A percentile compares a stretch with the other conserved stretches of the same genome.
phyloP scores from a whole-genome alignment of 2,113 vertebrate species.

The Mormoops blainvillei region DNA sequence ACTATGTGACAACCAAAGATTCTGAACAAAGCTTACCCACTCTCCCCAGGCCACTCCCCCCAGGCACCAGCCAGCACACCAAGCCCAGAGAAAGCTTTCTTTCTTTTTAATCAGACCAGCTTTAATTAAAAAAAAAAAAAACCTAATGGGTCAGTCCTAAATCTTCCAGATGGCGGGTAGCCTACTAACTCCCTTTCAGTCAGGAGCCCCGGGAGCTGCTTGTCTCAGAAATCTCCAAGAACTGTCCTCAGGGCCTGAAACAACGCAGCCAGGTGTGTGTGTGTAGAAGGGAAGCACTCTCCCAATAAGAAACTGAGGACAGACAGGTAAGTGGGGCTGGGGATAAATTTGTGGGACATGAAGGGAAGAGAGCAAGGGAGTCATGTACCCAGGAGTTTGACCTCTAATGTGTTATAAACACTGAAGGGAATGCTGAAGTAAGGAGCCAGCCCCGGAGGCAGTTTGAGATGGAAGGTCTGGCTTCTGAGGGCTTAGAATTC shows the following conservation, averaged over 20 bases:
- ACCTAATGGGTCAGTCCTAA: not conserved
- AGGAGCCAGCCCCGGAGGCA: not conserved
- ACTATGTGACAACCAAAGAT: not conserved
- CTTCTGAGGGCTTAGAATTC: not conserved
- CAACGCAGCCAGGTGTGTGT: not conserved
- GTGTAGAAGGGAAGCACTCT: not conserved
- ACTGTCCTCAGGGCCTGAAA: not conserved
- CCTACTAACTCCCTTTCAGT: not conserved
- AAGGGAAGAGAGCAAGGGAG: not conserved
- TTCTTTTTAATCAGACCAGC: constrained; percentile 57
- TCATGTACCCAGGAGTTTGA: not conserved
- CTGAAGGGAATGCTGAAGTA: not conserved
- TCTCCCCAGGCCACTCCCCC: not conserved
- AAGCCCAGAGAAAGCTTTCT: not conserved
- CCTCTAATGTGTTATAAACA: not conserved
- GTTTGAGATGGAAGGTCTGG: not conserved
- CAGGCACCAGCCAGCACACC: constrained; percentile 44
- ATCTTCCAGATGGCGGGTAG: not conserved
- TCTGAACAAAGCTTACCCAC: not conserved
- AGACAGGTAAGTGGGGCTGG: not conserved
- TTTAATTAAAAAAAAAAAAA: constrained; percentile 45
- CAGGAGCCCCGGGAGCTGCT: not conserved
- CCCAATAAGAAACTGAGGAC: not conserved
- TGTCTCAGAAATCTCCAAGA: not conserved
- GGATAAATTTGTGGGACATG: not conserved